A percentile compares a stretch with the other conserved stretches of the same genome.
phyloP scores from a whole-genome alignment of 2,797 vertebrate genomes.

The Cryptoprocta ferox region DNA sequence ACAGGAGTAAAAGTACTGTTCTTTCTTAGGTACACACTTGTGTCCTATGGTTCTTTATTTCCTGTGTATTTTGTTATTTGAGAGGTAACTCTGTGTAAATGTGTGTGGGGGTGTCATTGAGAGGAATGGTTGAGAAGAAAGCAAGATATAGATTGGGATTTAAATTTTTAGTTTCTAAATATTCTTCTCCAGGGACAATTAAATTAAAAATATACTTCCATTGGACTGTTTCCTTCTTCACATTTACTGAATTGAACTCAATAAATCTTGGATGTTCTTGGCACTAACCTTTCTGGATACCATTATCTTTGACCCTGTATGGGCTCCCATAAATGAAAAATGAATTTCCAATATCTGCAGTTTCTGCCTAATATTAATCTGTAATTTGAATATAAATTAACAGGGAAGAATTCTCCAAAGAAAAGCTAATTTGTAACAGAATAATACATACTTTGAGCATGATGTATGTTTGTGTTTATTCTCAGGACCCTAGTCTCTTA shows the following conservation, averaged over 20 bases:
- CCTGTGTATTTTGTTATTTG: background rate
- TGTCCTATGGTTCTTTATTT: background rate
- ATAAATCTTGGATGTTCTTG: slow-evolving; percentile 29
- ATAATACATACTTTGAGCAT: background rate
- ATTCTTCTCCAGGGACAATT: slow-evolving; percentile 8
- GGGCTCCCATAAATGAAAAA: background rate
- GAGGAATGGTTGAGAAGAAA: background rate
- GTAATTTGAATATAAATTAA: slow-evolving; percentile 37
- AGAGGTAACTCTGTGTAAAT: background rate
- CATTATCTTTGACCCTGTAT: background rate
- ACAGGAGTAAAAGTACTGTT: slow-evolving; percentile 9
- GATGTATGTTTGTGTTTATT: background rate
- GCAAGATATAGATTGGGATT: background rate
- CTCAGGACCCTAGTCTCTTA: background rate
- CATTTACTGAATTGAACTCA: background rate
- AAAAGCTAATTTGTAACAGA: background rate
- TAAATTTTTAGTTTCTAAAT: background rate
- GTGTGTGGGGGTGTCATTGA: background rate
- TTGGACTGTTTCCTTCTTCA: background rate
- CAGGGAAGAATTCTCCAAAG: background rate
- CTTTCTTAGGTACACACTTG: background rate
- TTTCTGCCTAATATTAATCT: background rate
- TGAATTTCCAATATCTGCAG: background rate
- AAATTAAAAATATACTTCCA: background rate
- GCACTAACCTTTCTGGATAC: background rate